Percentiles rank a stretch among this genome's conserved stretches.
Evolutionary conservation across 2,888 invertebrate species (phyloP).

Genomic region (Pediacus dermestoides): DNA sequence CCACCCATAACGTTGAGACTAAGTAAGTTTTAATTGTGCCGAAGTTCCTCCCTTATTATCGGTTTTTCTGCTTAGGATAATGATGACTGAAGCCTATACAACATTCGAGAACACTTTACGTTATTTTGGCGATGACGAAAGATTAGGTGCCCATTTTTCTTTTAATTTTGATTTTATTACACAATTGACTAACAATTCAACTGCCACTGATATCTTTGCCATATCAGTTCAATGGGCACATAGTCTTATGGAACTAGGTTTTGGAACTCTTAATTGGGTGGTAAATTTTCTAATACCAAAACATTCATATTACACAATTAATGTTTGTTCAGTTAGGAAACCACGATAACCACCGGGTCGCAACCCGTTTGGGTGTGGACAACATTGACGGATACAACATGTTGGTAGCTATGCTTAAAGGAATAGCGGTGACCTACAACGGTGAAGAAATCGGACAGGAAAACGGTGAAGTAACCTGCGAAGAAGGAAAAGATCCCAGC

Average conservation of each 20-base stretch:
- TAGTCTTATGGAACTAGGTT: no score
- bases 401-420: constrained; percentile 75
- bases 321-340: constrained; percentile 60
- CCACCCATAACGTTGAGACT: constrained; percentile 43
- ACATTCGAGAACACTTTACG: constrained; percentile 57
- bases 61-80: constrained; percentile 54
- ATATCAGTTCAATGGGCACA: no score
- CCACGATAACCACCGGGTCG: constrained; percentile 71
- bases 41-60: no score
- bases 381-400: constrained; percentile 80
- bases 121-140: constrained; percentile 61
- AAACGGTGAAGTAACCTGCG: constrained; percentile 55
- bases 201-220: constrained; percentile 59
- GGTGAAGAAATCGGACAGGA: constrained; percentile 78
- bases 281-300: no score
- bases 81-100: constrained; percentile 76
- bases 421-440: constrained; percentile 82
- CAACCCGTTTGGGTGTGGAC: constrained; percentile 63
- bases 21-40: constrained; percentile 28
- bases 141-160: constrained; percentile 66
- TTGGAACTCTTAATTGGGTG: constrained; percentile 76
- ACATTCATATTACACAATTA: no score
- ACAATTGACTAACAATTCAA: constrained; percentile 55
- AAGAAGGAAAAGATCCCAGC: constrained; percentile 55
- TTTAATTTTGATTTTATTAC: constrained; percentile 74